Evolutionary conservation across 1,140 invertebrate genomes (phyloP).

Genomic region (Hycleus cichorii): DNA sequence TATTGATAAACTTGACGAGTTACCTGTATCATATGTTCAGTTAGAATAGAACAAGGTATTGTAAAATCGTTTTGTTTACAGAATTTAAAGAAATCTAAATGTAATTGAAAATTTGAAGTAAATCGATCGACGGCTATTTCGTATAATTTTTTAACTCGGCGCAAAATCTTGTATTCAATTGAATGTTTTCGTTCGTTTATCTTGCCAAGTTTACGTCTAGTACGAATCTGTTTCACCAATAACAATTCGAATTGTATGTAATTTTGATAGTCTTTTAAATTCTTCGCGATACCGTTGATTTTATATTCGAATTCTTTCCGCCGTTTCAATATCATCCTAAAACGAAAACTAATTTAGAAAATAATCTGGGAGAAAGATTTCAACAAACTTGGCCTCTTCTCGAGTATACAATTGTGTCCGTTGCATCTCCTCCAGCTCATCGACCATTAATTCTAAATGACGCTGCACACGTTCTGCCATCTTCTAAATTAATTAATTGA

Average conservation of each 20-base stretch:
- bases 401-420: neutral
- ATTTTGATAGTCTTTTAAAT: conserved; percentile 23
- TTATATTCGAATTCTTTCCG: conserved; percentile 27
- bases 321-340: conserved; percentile 20
- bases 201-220: conserved; percentile 18
- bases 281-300: conserved; percentile 25
- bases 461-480: neutral
- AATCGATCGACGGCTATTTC: conserved; percentile 26
- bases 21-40: conserved; percentile 30
- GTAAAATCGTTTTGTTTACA: conserved; percentile 22
- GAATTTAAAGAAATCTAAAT: conserved; percentile 28
- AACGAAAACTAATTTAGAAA: neutral
- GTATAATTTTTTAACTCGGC: conserved; percentile 26
- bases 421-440: neutral
- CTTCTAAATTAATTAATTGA: neutral
- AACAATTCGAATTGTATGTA: conserved; percentile 27
- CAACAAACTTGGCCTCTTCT: neutral
- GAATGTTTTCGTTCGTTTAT: conserved; percentile 20
- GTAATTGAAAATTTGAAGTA: conserved; percentile 21
- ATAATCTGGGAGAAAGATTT: no score
- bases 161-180: conserved; percentile 28
- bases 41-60: conserved; percentile 14
- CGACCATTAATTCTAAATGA: neutral
- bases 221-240: conserved; percentile 21
- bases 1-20: neutral